Base-by-base conservation (phyloP, 1,140 invertebrate species). In the Calephelis virginiensis region DNA sequence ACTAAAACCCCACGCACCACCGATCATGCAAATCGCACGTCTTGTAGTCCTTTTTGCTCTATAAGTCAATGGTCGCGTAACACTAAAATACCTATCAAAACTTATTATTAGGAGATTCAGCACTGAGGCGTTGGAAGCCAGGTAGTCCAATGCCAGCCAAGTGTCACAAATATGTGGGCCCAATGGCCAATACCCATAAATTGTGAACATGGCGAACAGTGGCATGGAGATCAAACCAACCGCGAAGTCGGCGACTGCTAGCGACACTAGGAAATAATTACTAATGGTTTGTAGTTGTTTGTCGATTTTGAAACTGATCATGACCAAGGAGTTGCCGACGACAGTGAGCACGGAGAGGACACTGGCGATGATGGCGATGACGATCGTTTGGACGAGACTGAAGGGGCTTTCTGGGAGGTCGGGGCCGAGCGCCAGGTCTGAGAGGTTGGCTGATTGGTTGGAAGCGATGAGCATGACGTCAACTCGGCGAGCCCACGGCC, bases 281-380 rank as follows among this genome's bases (percentile, higher is more conserved):
- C 97, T 98, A 77, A 99, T 99, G 38, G 98, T 99, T 91, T 99
- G 98, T 46, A 99, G 93, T 82, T 99, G 97, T 81, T 98, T 99
- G 93, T 99, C 98, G 90, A 99, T 98, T 91, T 93, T 96, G 89
- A 96, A 98, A 66, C 97, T 97, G 73, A 99, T 96, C 96, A 99
- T 98, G 62, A 99, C 98, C 94, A 99, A 96, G 61, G 97, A 95
- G 90, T 99, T 99, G 77, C 98, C 98, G 73, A 96, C 93, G 61
- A 98, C 97, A 53, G 98, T 99, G 70, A 97, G 91, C 50, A 97
- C 88, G 81, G 96, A 96, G 70, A 97, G 93, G 73, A 95, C 91
- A 73, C 93, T 93, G 76, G 96, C 96, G 82, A 96, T 89, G 81
- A 96, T 94, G 63, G 95, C 95, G 87, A 98, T 96, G 80, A 97